phyloP scores from a whole-genome alignment of 1,140 invertebrate genomes.

The Contarinia nasturtii region DNA sequence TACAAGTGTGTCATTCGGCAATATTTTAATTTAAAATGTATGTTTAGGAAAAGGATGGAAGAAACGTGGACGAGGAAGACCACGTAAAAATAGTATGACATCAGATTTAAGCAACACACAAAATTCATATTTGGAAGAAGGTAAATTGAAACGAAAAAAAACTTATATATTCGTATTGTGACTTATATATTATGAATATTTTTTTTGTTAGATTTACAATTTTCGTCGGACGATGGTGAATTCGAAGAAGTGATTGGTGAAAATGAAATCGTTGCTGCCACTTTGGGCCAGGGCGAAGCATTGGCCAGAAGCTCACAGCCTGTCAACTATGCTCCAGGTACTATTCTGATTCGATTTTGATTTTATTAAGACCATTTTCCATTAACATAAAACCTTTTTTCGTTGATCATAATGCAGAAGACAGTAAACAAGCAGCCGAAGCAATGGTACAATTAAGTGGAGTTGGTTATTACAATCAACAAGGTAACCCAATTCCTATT shows the following conservation, averaged over 20 bases:
- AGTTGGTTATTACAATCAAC: slow-evolving; percentile 43
- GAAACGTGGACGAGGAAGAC: slow-evolving; percentile 32
- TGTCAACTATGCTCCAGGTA: background rate
- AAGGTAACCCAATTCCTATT: slow-evolving; percentile 16
- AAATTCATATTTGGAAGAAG: slow-evolving; percentile 36
- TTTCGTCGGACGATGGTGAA: slow-evolving; percentile 52
- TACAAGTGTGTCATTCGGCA: too few relatives aligned
- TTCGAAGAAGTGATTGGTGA: slow-evolving; percentile 40
- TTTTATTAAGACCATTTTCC: background rate
- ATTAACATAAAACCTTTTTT: background rate
- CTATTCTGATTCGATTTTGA: background rate
- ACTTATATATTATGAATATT: too few relatives aligned
- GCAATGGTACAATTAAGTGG: slow-evolving; percentile 70
- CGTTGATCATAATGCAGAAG: slow-evolving; percentile 31
- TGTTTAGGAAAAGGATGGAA: slow-evolving; percentile 21
- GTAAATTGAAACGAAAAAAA: slow-evolving; percentile 22
- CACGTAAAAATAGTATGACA: slow-evolving; percentile 30
- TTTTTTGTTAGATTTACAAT: slow-evolving; percentile 37
- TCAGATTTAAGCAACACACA: slow-evolving; percentile 23
- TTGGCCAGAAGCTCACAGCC: slow-evolving; percentile 10
- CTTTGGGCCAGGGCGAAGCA: slow-evolving; percentile 26
- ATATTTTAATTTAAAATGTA: too few relatives aligned
- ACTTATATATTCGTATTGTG: too few relatives aligned
- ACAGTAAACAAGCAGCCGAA: slow-evolving; percentile 62
- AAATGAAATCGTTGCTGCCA: slow-evolving; percentile 31